Conservation (phyloP, 1,140 invertebrate genomes). For the Eriosoma lanigerum region DNA sequence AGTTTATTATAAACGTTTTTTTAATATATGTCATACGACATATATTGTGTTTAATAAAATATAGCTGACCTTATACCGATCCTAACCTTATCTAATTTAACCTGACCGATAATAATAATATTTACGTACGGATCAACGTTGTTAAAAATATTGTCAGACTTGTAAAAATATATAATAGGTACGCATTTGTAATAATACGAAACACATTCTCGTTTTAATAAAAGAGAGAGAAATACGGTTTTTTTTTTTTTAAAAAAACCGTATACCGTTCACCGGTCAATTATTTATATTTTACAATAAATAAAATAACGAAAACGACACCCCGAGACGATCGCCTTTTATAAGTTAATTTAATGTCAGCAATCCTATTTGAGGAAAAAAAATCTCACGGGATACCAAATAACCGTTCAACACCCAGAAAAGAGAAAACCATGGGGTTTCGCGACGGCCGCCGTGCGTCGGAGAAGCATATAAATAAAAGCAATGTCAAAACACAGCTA, state of each 20-base stretch:
- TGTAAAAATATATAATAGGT: no score
- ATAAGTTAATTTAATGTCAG: constrained; percentile 33
- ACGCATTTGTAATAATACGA: no score
- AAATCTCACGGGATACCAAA: constrained; percentile 31
- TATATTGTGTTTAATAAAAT: no score
- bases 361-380: not conserved
- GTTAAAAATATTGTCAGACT: no score
- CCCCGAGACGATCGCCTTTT: not conserved
- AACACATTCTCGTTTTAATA: no score
- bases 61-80: no score
- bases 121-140: no score
- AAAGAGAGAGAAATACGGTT: not conserved
- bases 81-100: no score
- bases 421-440: constrained; percentile 25
- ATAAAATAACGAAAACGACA: constrained; percentile 7
- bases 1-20: no score
- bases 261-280: not conserved
- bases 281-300: not conserved
- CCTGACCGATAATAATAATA: no score
- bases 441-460: not conserved
- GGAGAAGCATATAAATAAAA: constrained; percentile 21
- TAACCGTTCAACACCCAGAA: constrained; percentile 29
- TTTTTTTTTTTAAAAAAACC: not conserved
- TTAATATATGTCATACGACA: no score
- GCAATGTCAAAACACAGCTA: constrained; percentile 16